Evolutionary conservation across 2,888 invertebrate genomes (phyloP).

Genomic region (Linnaemya vulpina): DNA sequence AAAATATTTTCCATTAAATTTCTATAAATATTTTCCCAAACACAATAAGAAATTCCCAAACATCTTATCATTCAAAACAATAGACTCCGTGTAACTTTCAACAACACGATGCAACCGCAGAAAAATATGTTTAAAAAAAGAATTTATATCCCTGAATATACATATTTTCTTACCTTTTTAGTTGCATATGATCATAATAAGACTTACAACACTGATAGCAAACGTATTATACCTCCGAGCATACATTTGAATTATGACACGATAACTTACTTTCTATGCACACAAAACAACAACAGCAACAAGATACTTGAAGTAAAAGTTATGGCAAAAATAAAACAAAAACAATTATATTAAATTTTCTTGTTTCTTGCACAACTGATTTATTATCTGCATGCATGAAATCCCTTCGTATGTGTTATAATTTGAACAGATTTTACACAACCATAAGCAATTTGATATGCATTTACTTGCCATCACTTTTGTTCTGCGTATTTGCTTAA

Average conservation of each 20-base stretch:
- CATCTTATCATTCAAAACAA: no score
- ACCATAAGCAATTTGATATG: neutral
- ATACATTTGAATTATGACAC: constrained; percentile 63
- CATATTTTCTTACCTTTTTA: neutral
- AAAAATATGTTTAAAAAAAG: no score
- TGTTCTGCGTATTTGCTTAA: neutral
- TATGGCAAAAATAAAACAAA: constrained; percentile 15
- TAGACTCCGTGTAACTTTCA: no score
- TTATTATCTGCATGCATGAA: constrained; percentile 31
- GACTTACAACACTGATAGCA: constrained; percentile 46
- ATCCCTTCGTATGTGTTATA: constrained; percentile 21
- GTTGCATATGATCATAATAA: neutral
- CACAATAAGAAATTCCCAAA: no score
- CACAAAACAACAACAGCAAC: neutral
- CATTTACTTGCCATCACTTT: neutral
- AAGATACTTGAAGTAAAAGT: neutral
- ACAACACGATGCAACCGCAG: no score
- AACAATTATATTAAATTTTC: constrained; percentile 44
- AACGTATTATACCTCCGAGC: constrained; percentile 54
- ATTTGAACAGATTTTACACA: constrained; percentile 21
- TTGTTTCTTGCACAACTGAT: constrained; percentile 29
- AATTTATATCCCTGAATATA: no score
- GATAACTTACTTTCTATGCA: constrained; percentile 46
- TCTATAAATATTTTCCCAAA: no score
- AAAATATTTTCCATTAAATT: no score